A percentile compares a stretch with the other conserved stretches of the same genome.
These are phyloP conservation scores for Invenusta paracnida DNA, from an alignment of 2,888 invertebrate genomes.

Conservation along the genomic window DNA sequence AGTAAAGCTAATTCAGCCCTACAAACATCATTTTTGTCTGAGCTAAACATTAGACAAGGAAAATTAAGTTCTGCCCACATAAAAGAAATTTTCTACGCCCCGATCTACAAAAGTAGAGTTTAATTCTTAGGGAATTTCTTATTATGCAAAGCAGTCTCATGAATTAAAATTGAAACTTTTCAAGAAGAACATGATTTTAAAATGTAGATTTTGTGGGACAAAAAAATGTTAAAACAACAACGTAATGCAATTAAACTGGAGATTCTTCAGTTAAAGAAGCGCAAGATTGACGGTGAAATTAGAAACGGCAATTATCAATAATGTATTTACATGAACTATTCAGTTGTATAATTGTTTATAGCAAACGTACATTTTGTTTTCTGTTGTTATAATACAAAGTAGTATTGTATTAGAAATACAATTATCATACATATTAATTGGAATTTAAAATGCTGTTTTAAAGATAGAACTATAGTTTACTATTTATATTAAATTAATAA, in stretches of 20 bases:
- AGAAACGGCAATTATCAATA: neutral
- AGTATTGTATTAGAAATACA: neutral
- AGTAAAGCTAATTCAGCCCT: neutral
- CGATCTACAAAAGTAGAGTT: neutral
- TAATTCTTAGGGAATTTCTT: neutral
- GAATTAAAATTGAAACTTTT: neutral
- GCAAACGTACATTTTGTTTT: neutral
- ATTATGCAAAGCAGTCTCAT: neutral
- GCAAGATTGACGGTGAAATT: neutral
- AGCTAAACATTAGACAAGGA: neutral
- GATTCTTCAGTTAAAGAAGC: neutral
- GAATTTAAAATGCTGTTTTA: neutral
- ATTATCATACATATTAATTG: neutral
- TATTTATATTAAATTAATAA: neutral
- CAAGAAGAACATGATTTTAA: neutral
- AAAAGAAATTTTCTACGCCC: neutral
- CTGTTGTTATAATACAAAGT: too few relatives aligned
- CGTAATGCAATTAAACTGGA: neutral
- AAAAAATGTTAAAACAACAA: neutral
- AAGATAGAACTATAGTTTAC: neutral
- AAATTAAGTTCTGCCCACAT: neutral
- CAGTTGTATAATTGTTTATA: neutral
- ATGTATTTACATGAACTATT: neutral
- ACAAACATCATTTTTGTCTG: neutral
- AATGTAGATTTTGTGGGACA: neutral